Conservation (phyloP, 53 echinoderm and acorn worm species). For the Pentamera pediparva region DNA sequence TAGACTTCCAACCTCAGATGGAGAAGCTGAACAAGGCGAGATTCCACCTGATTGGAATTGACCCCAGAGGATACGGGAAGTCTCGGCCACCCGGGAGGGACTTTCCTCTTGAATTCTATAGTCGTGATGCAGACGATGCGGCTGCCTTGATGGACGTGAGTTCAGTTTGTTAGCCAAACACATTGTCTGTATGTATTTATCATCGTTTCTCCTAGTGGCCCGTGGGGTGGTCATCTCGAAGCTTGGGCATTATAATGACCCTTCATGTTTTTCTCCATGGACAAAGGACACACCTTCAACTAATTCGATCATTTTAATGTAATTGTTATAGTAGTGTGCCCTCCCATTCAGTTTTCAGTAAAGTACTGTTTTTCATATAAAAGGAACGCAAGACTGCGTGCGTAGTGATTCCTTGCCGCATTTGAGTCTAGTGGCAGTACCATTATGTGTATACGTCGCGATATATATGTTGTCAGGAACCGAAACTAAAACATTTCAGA, state of each 20-base stretch:
- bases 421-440: no score
- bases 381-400: not conserved
- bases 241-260: no score
- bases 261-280: no score
- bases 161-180: not conserved
- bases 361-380: no score
- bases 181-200: not conserved
- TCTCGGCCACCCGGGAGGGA: slow-evolving; percentile 82
- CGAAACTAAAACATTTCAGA: no score
- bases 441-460: no score
- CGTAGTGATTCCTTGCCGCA: not conserved
- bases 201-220: not conserved
- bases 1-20: slow-evolving; percentile 71
- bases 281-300: not conserved
- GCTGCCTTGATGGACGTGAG: slow-evolving; percentile 72
- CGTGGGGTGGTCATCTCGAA: not conserved
- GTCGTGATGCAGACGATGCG: slow-evolving; percentile 79
- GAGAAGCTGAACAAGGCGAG: slow-evolving; percentile 59
- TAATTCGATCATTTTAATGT: not conserved
- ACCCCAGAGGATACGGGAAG: slow-evolving; percentile 89
- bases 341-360: no score
- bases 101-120: slow-evolving; percentile 73
- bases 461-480: no score
- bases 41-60: slow-evolving; percentile 62
- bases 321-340: not conserved